Conservation (phyloP, 2,888 invertebrate genomes). For the Crocallis elinguaria region DNA sequence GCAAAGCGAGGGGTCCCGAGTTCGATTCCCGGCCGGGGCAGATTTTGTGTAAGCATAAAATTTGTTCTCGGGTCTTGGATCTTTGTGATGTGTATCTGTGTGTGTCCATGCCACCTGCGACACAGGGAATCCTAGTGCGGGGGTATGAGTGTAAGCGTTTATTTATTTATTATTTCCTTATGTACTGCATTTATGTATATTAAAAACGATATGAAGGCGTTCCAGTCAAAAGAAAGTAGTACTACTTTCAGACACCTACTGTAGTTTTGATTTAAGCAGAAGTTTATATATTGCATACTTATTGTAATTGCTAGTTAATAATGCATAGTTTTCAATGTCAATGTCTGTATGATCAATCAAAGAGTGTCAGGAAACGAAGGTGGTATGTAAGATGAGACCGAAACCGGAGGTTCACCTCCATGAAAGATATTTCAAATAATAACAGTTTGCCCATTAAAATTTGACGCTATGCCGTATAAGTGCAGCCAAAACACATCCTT, state of each 20-base stretch:
- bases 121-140: no score
- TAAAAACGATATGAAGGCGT: background rate
- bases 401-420: slow-evolving; percentile 59
- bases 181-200: no score
- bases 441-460: slow-evolving; percentile 64
- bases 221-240: background rate
- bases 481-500: slow-evolving; percentile 54
- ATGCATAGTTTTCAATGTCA: background rate
- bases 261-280: background rate
- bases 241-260: background rate
- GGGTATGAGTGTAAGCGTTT: no score
- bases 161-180: background rate
- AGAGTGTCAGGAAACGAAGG: slow-evolving; percentile 50
- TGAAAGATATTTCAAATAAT: slow-evolving; percentile 57
- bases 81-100: no score
- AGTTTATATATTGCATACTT: background rate
- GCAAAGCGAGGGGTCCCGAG: no score
- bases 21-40: no score
- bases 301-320: background rate
- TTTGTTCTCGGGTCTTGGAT: no score
- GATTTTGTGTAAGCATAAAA: no score
- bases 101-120: no score
- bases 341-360: slow-evolving; percentile 25
- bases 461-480: slow-evolving; percentile 67
- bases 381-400: slow-evolving; percentile 68